Evolutionary conservation across 2,797 vertebrate species (phyloP).

Genomic region (Alauda arvensis): DNA sequence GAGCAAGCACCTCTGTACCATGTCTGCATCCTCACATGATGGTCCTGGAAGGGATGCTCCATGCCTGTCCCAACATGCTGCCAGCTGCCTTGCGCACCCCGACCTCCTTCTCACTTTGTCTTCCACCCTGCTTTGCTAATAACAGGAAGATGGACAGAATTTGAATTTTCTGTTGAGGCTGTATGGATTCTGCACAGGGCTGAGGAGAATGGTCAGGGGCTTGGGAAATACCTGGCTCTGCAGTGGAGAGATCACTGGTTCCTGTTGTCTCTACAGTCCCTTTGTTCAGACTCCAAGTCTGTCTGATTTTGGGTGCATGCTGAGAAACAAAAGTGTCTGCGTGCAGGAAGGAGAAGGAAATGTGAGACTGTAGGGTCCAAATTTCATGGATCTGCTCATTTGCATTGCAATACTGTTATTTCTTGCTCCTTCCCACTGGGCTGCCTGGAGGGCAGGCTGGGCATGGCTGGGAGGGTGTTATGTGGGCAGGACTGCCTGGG

Average conservation of each 20-base stretch:
- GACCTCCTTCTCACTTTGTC: background rate
- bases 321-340: background rate
- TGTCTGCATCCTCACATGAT: fast-evolving
- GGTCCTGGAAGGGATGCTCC: background rate
- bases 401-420: background rate
- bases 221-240: background rate
- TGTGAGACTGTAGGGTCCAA: background rate
- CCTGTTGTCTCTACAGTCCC: background rate
- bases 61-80: fast-evolving
- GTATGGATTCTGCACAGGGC: background rate
- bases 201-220: background rate
- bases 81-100: fast-evolving
- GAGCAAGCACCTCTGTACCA: background rate
- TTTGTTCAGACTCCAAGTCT: background rate
- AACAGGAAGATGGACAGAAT: background rate
- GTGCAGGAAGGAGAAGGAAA: background rate
- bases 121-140: background rate
- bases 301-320: background rate
- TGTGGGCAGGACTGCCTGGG: background rate
- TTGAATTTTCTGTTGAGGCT: background rate
- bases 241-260: fast-evolving
- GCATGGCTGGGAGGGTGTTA: background rate
- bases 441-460: background rate
- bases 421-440: background rate
- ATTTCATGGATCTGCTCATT: background rate